Evolutionary conservation across 2,888 invertebrate species (phyloP).

Genomic region (Oscheius sp.): DNA sequence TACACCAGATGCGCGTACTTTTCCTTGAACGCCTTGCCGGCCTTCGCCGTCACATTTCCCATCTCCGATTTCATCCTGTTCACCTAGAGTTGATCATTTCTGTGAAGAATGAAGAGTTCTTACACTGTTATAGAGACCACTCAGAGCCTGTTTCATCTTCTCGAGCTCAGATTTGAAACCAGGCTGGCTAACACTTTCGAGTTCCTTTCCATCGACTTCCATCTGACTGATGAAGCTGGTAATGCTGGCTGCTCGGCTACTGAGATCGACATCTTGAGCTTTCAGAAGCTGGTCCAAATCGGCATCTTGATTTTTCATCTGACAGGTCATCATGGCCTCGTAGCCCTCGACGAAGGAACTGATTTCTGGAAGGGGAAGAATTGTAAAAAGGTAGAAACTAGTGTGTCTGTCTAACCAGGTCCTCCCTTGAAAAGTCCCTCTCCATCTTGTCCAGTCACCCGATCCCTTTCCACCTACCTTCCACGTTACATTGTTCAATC

Average conservation of each 20-base stretch:
- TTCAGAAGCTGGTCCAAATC: background rate
- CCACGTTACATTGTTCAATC: no score
- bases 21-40: background rate
- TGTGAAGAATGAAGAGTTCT: no score
- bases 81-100: background rate
- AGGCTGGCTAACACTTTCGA: no score
- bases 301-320: background rate
- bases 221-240: no score
- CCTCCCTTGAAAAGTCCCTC: no score
- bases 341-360: constrained; percentile 18
- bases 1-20: background rate
- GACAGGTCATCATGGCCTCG: background rate
- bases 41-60: background rate
- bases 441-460: no score
- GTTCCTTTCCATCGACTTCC: no score
- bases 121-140: no score
- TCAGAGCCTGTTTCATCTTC: background rate
- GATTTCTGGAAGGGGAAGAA: constrained; percentile 1
- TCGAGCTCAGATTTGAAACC: background rate
- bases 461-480: no score
- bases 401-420: no score
- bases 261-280: background rate
- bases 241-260: background rate
- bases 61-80: background rate
- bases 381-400: background rate